Percentiles rank a stretch among this genome's conserved stretches.
phyloP scores from a whole-genome alignment of 2,113 vertebrate species.

The Ptychochromis oligacanthus region DNA sequence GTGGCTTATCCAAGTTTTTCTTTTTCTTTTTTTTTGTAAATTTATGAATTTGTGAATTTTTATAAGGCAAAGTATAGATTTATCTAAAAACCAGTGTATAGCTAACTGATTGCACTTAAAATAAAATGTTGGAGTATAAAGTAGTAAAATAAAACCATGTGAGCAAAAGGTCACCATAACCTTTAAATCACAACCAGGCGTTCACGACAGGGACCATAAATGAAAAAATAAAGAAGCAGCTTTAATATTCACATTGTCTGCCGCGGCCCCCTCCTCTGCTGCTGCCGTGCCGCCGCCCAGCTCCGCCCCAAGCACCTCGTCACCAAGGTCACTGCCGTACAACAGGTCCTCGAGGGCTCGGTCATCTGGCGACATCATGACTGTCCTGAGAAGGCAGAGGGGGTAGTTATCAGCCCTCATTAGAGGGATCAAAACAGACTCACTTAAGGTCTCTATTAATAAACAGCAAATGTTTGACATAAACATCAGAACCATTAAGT shows the following conservation, averaged over 20 bases:
- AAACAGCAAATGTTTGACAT: not conserved
- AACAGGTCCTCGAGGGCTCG: slow-evolving; percentile 67
- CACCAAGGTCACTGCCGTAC: slow-evolving; percentile 62
- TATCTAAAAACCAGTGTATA: too few relatives aligned
- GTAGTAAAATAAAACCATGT: not conserved
- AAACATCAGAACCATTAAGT: not conserved
- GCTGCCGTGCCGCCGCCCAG: not conserved
- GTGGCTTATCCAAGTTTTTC: too few relatives aligned
- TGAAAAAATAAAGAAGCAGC: not conserved
- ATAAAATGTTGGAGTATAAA: too few relatives aligned
- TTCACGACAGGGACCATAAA: not conserved
- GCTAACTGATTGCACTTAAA: too few relatives aligned
- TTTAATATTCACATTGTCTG: slow-evolving; percentile 11
- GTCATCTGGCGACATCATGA: slow-evolving; percentile 66
- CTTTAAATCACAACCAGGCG: not conserved
- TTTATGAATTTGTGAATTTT: too few relatives aligned
- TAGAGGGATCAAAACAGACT: slow-evolving; percentile 8
- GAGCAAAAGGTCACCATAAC: not conserved
- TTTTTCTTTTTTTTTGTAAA: too few relatives aligned
- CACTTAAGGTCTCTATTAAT: not conserved
- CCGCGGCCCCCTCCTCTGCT: not conserved
- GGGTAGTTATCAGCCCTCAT: slow-evolving; percentile 12
- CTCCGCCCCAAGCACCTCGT: slow-evolving; percentile 44
- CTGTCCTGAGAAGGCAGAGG: slow-evolving; percentile 38
- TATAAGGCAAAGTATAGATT: too few relatives aligned